Evolutionary conservation across 1,140 invertebrate genomes (phyloP).

Genomic region (Pseudomyrmex dendroicus): DNA sequence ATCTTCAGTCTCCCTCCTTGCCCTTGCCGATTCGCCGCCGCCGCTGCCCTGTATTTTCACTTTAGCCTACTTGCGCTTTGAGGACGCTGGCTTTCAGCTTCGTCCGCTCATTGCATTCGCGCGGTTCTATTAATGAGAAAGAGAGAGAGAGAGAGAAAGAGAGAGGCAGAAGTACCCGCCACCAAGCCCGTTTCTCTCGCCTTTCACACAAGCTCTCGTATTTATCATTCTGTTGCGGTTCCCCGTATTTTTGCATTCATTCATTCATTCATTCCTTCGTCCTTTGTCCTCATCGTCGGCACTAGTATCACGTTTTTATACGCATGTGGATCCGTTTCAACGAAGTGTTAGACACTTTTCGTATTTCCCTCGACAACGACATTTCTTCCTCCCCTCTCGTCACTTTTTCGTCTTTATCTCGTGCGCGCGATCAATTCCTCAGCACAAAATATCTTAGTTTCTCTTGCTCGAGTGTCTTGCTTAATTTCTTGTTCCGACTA

Average conservation of each 20-base stretch:
- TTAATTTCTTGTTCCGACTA: background rate
- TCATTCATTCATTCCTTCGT: conserved; percentile 22
- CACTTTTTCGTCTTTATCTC: background rate
- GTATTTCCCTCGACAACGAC: background rate
- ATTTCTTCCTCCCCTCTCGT: too few relatives aligned
- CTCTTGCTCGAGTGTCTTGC: background rate
- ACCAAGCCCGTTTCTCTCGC: background rate
- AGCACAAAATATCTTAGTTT: background rate
- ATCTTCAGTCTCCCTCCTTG: conserved; percentile 4
- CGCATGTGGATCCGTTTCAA: background rate
- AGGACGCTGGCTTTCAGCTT: conserved; percentile 39
- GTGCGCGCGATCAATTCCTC: background rate
- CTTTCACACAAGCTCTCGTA: conserved; percentile 31
- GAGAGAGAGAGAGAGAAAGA: conserved; percentile 15
- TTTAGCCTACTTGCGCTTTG: conserved; percentile 47
- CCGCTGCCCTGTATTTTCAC: conserved; percentile 39
- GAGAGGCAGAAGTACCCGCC: background rate
- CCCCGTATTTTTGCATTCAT: conserved; percentile 33
- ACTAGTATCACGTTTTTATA: background rate
- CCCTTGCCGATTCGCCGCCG: conserved; percentile 24
- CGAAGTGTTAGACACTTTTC: background rate
- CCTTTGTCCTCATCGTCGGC: conserved; percentile 15
- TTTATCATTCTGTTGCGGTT: conserved; percentile 45
- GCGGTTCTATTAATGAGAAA: conserved; percentile 22
- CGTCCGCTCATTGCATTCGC: conserved; percentile 37